Percentiles rank a stretch among this genome's conserved stretches.
Conservation (phyloP, 2,888 invertebrate species). For the Mesorhabditis sp. region DNA sequence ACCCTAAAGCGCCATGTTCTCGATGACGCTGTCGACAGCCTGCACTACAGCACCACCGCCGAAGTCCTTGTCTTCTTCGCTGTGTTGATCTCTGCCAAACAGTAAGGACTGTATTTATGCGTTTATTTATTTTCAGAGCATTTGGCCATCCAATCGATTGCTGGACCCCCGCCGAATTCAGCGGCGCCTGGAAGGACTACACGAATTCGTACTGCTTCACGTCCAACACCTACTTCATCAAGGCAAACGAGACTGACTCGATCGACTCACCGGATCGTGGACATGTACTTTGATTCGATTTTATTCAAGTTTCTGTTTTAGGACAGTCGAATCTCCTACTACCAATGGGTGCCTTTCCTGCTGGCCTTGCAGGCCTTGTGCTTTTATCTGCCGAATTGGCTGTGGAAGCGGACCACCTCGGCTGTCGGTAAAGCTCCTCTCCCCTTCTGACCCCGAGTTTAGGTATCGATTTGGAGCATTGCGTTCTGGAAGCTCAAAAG, state of each 20-base stretch:
- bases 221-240: neutral
- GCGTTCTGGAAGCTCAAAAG: neutral
- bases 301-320: neutral
- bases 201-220: conserved; percentile 28
- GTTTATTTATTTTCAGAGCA: conserved; percentile 8
- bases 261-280: neutral
- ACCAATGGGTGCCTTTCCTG: neutral
- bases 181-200: conserved; percentile 24
- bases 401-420: neutral
- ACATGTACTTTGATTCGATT: neutral
- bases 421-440: neutral
- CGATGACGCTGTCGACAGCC: neutral
- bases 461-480: conserved; percentile 1
- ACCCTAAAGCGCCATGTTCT: neutral
- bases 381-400: neutral
- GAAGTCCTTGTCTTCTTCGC: neutral
- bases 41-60: neutral
- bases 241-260: neutral
- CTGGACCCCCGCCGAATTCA: conserved; percentile 25
- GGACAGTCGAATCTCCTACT: neutral
- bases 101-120: neutral
- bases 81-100: neutral
- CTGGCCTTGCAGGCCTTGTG: neutral
- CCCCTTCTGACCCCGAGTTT: neutral
- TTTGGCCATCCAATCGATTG: conserved; percentile 27